Conservation (phyloP, 1,140 invertebrate species). For the Patella vulgata region DNA sequence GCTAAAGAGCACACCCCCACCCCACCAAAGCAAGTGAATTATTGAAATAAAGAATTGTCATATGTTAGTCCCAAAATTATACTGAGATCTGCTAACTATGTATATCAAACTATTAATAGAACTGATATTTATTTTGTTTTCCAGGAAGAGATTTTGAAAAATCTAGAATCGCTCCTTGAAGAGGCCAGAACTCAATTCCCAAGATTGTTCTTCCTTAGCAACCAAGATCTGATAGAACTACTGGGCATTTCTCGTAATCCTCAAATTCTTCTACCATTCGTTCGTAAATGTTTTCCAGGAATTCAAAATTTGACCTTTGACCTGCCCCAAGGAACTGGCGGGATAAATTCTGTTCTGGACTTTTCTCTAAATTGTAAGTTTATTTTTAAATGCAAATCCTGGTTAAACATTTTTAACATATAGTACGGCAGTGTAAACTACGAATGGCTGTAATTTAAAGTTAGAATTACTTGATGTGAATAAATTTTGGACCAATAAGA, state of each 20-base stretch:
- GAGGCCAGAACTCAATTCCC: slow-evolving; percentile 54
- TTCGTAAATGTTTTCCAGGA: slow-evolving; percentile 61
- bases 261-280: slow-evolving; percentile 57
- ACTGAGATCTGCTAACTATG: no score
- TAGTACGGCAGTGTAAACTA: background rate
- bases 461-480: no score
- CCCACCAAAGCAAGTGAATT: no score
- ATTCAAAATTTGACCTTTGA: slow-evolving; percentile 53
- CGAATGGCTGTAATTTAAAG: no score
- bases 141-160: slow-evolving; percentile 61
- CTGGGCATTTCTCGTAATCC: slow-evolving; percentile 61
- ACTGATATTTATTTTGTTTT: no score
- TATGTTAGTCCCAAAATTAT: no score
- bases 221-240: slow-evolving; percentile 59
- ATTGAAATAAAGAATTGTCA: no score
- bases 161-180: slow-evolving; percentile 49
- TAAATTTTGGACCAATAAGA: no score
- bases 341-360: slow-evolving; percentile 53
- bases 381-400: no score
- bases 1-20: no score
- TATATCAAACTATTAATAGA: no score
- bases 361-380: slow-evolving; percentile 60
- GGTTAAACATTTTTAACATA: background rate
- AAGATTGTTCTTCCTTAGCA: slow-evolving; percentile 64
- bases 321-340: slow-evolving; percentile 50